Conservation (phyloP, 1,140 invertebrate species). For the Tribolium madens region DNA sequence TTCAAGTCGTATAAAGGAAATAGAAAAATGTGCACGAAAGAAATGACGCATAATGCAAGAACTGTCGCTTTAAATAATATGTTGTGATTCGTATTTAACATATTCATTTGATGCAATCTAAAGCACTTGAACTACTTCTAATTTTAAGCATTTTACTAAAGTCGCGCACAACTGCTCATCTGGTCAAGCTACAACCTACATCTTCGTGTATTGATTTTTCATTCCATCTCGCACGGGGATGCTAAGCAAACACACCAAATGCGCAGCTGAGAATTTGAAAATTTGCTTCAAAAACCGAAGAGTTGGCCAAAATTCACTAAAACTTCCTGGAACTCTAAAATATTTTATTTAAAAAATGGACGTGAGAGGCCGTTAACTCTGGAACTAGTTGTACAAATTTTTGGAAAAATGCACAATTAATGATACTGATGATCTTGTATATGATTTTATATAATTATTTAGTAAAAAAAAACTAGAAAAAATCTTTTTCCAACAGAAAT, state of each 20-base stretch:
- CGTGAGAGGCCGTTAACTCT: too few relatives aligned
- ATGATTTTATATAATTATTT: too few relatives aligned
- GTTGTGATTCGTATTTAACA: constrained; percentile 66
- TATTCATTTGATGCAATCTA: constrained; percentile 50
- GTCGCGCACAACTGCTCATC: constrained; percentile 32
- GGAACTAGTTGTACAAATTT: too few relatives aligned
- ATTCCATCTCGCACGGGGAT: constrained; percentile 43
- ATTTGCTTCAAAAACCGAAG: too few relatives aligned
- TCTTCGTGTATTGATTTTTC: constrained; percentile 47
- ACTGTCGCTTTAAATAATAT: constrained; percentile 72
- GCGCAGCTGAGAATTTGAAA: constrained; percentile 1
- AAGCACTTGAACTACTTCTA: constrained; percentile 40
- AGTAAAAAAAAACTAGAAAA: too few relatives aligned
- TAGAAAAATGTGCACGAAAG: constrained; percentile 73
- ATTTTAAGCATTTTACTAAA: constrained; percentile 47
- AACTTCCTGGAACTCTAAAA: too few relatives aligned
- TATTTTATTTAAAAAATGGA: too few relatives aligned
- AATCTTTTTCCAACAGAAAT: too few relatives aligned
- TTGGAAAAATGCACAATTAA: too few relatives aligned
- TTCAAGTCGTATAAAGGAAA: constrained; percentile 72
- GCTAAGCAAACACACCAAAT: constrained; percentile 25
- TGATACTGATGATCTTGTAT: too few relatives aligned
- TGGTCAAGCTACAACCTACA: constrained; percentile 39
- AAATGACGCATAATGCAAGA: constrained; percentile 71
- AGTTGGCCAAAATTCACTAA: too few relatives aligned